These are phyloP conservation scores for Bombus sylvicola DNA, from an alignment of 1,140 invertebrate genomes.

Conservation along the genomic window DNA sequence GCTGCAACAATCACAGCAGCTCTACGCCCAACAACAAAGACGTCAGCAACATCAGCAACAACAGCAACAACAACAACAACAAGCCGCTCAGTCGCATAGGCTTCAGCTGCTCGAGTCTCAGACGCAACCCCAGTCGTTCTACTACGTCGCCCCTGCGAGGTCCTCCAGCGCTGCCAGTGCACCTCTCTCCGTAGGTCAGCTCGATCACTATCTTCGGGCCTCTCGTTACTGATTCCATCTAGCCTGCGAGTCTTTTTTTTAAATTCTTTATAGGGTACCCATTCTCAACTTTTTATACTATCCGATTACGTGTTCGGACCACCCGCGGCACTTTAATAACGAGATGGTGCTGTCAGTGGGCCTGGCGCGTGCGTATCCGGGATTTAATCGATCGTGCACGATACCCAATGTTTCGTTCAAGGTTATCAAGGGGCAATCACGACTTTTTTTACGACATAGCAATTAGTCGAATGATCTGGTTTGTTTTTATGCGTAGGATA, in stretches of 20 bases:
- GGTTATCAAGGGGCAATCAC: not conserved
- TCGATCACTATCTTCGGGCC: slow-evolving; percentile 90
- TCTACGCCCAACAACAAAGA: slow-evolving; percentile 87
- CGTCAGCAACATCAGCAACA: slow-evolving; percentile 86
- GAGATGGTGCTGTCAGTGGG: slow-evolving; percentile 22
- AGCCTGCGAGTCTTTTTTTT: slow-evolving; percentile 5
- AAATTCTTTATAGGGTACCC: slow-evolving; percentile 13
- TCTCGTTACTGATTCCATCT: slow-evolving; percentile 48
- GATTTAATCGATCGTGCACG: not conserved
- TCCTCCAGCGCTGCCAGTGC: slow-evolving; percentile 58
- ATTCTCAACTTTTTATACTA: not conserved
- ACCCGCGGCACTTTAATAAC: not conserved
- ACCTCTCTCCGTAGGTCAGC: slow-evolving; percentile 85
- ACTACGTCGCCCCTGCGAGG: slow-evolving; percentile 83
- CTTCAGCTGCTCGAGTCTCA: slow-evolving; percentile 79
- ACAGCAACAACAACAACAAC: slow-evolving; percentile 85
- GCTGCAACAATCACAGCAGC: slow-evolving; percentile 88
- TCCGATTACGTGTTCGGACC: not conserved
- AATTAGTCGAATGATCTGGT: not conserved
- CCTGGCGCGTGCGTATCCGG: slow-evolving; percentile 4
- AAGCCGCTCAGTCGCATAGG: slow-evolving; percentile 77
- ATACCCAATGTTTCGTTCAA: not conserved
- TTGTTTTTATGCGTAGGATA: not conserved
- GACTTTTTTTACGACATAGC: not conserved
- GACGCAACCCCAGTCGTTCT: slow-evolving; percentile 84